Evolutionary conservation across 2,797 vertebrate species (phyloP).

Genomic region (Leuciscus waleckii): DNA sequence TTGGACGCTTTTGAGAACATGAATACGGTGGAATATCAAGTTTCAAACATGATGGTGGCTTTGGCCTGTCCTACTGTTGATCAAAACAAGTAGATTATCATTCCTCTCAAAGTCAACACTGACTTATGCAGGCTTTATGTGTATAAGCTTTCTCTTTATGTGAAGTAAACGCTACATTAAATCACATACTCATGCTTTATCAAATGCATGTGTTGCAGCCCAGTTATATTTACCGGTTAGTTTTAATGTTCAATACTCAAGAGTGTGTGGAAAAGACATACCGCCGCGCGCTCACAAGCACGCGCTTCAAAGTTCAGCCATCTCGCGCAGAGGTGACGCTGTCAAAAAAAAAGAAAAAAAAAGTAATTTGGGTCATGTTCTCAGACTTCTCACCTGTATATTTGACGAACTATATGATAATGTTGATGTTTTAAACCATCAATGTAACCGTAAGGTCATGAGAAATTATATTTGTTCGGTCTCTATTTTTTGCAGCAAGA

Average conservation of each 20-base stretch:
- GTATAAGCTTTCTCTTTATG: background rate
- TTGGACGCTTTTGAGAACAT: background rate
- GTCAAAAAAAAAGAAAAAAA: background rate
- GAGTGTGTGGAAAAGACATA: slow-evolving; percentile 11
- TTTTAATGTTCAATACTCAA: background rate
- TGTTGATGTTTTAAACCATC: background rate
- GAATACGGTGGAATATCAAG: slow-evolving; percentile 50
- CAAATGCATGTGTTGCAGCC: background rate
- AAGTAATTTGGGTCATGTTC: background rate
- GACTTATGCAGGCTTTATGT: background rate
- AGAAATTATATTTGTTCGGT: background rate
- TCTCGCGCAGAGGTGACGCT: background rate
- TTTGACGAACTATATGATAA: background rate
- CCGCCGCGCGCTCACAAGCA: slow-evolving; percentile 5
- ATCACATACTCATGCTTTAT: background rate
- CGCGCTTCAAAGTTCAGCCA: slow-evolving; percentile 41
- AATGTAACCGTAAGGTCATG: background rate
- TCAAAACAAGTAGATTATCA: slow-evolving; percentile 56
- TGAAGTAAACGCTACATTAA: slow-evolving; percentile 12
- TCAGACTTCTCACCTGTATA: background rate
- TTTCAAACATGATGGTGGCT: slow-evolving; percentile 55
- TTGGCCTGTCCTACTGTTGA: slow-evolving; percentile 53
- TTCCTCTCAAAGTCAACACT: slow-evolving; percentile 37
- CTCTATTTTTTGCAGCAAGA: background rate
- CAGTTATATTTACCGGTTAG: background rate